phyloP scores from a whole-genome alignment of 2,888 invertebrate genomes.

The Hypsopygia costalis region DNA sequence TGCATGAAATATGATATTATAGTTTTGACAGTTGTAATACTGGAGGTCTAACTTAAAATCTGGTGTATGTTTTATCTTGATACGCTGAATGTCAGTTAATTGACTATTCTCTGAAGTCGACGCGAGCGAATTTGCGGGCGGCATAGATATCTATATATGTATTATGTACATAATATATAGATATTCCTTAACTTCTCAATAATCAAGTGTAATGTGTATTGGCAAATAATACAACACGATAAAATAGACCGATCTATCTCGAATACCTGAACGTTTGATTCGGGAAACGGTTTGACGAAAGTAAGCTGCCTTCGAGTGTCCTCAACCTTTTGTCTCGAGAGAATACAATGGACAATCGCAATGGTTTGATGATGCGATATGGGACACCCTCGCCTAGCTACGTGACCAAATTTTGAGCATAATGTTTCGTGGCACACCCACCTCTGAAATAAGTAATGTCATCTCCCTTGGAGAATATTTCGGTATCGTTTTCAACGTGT shows the following conservation, averaged over 20 bases:
- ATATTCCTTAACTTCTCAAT: no score
- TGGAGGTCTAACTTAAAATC: no score
- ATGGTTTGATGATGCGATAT: constrained; percentile 72
- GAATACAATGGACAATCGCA: constrained; percentile 75
- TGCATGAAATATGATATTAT: no score
- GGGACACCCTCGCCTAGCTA: constrained; percentile 61
- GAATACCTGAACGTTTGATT: constrained; percentile 20
- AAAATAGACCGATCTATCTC: constrained; percentile 11
- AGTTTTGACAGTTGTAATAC: no score
- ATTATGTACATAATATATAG: no score
- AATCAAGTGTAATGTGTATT: no score
- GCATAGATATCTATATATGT: no score
- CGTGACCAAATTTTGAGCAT: constrained; percentile 77
- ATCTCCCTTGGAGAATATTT: constrained; percentile 45
- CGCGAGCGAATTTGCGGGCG: no score
- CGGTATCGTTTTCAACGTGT: constrained; percentile 27
- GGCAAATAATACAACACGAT: constrained; percentile 8
- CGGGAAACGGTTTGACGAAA: constrained; percentile 20
- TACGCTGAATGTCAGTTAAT: no score
- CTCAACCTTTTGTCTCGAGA: constrained; percentile 75
- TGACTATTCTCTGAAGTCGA: no score
- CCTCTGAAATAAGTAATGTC: constrained; percentile 69
- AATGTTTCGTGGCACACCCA: constrained; percentile 64
- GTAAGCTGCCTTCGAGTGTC: constrained; percentile 48
- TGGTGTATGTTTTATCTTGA: no score